These are phyloP conservation scores for Caranx ignobilis DNA, from an alignment of 2,113 vertebrate species.

Conservation along the genomic window DNA sequence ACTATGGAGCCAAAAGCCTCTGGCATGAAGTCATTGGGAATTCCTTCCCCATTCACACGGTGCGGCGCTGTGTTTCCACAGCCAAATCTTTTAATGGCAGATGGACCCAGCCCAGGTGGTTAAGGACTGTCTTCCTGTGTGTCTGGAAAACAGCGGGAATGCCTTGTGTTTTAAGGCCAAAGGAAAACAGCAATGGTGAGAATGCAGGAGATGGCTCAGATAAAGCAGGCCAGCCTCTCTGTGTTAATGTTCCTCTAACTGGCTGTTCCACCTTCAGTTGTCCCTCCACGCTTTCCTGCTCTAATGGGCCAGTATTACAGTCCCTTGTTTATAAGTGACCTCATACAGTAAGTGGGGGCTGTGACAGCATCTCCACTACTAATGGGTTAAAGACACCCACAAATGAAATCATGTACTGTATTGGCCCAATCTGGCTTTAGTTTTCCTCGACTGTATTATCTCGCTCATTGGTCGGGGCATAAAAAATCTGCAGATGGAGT, in stretches of 20 bases:
- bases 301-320: slow-evolving; percentile 5
- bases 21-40: slow-evolving; percentile 68
- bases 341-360: slow-evolving; percentile 46
- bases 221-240: slow-evolving; percentile 2
- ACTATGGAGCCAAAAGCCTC: slow-evolving; percentile 56
- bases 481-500: slow-evolving; percentile 68
- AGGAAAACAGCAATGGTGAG: slow-evolving; percentile 14
- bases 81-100: slow-evolving; percentile 57
- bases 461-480: slow-evolving; percentile 5
- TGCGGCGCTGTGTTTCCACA: slow-evolving; percentile 28
- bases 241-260: slow-evolving; percentile 21
- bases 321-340: slow-evolving; percentile 21
- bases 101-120: slow-evolving; percentile 69
- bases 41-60: slow-evolving; percentile 57
- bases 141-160: slow-evolving; percentile 55
- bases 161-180: slow-evolving; percentile 24
- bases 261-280: neutral
- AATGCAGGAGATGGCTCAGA: slow-evolving; percentile 11
- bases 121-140: slow-evolving; percentile 67
- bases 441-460: neutral
- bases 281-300: slow-evolving; percentile 13
- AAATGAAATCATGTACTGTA: slow-evolving; percentile 43
- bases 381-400: slow-evolving; percentile 42
- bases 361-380: slow-evolving; percentile 37
- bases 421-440: slow-evolving; percentile 48